Conservation (phyloP, 1,140 invertebrate species). For the Tetramorium parvispinum region DNA sequence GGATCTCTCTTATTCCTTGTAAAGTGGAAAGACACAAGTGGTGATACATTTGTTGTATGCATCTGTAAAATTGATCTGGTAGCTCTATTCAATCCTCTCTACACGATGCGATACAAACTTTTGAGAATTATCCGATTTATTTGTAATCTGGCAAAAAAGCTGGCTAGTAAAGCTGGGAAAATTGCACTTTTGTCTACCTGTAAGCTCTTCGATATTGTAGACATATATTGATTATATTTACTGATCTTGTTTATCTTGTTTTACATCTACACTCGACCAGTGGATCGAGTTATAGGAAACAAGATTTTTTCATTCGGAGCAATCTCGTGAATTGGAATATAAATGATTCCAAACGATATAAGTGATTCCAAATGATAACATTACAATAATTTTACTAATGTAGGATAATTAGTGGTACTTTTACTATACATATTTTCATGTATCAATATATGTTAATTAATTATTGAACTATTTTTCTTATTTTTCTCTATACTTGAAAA, state of each 20-base stretch:
- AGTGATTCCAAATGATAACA: not conserved
- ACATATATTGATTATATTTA: conserved; percentile 29
- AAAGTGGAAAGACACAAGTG: not conserved
- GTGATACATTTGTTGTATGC: conserved; percentile 28
- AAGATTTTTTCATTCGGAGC: not conserved
- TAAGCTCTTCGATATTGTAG: conserved; percentile 18
- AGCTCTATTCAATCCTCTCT: conserved; percentile 3
- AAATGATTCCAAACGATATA: not conserved
- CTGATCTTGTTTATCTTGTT: not conserved
- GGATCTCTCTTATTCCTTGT: not conserved
- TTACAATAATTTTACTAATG: not conserved
- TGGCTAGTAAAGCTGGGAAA: conserved; percentile 24
- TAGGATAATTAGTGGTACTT: not conserved
- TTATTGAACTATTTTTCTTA: not conserved
- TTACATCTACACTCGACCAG: not conserved
- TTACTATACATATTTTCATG: not conserved
- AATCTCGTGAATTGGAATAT: not conserved
- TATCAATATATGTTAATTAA: not conserved
- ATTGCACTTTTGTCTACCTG: conserved; percentile 31
- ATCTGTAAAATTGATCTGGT: conserved; percentile 27
- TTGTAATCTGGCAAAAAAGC: conserved; percentile 41
- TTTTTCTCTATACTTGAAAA: not conserved
- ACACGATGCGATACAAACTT: conserved; percentile 10
- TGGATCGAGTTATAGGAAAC: not conserved
- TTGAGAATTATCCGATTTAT: conserved; percentile 43